Base-by-base conservation (phyloP, 2,113 vertebrate genomes). In the Porphyrio hochstetteri region DNA sequence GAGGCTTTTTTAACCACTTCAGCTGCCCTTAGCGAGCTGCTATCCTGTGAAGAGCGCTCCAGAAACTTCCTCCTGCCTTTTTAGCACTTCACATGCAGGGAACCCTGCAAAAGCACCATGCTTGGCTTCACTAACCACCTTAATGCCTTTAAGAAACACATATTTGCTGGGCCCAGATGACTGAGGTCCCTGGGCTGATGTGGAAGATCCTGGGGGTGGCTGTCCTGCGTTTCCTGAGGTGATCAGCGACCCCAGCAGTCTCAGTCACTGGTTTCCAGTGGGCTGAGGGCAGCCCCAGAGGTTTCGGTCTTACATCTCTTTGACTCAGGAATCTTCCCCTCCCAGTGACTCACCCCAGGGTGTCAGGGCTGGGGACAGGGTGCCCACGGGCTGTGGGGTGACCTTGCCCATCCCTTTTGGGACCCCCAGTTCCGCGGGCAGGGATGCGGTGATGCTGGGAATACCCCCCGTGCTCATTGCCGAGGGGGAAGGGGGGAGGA, bases 371-470 rank as follows among this genome's bases (percentile, higher is more conserved):
- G 61, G 65, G 60, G 64, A 17, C 1, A 1, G 28, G 42, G 7
- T 42, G 20, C 33, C 57, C 33, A 0, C 1, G n/a, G 36, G 14
- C 12, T 46, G 2, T 29, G 64, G 59, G 52, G 1, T 56, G 56
- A 57, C 14, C 23, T 28, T 46, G 17, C 38, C n/a, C 2, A 2
- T 25, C 48, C 65, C 0, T 33, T 8, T 1, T 7, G 68, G n/a
- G n/a, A 44, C 19, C 2, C 7, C 4, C 23, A 1, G 5, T 29
- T 16, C 27, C 4, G 0, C 4, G 19, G 7, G 21, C 4, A 0
- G 38, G 40, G 11, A 46, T 21, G 65, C 0, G 1, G 42, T 0
- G 7, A 0, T 24, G 52, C 21, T 4, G 50, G 10, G 56, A 23
- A 5, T 29, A 15, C 5, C 1, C 21, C 1, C 13, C 2, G 21